Evolutionary conservation across 2,113 vertebrate genomes (phyloP), one percentile per base, ranked within the genome.

Genomic region (Chrysochloris asiatica): DNA sequence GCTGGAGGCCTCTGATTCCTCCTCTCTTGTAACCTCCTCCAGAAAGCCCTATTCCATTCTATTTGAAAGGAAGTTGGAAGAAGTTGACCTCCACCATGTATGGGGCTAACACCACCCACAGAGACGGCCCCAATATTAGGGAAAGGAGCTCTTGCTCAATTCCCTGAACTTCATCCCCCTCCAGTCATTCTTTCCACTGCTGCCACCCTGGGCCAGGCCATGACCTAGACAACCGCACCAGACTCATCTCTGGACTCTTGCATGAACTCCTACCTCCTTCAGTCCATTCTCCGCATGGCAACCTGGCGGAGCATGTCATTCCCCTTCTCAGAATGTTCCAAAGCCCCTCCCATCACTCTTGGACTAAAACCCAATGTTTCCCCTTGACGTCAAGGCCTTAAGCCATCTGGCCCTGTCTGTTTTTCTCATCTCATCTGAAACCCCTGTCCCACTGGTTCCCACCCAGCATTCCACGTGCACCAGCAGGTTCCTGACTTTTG

Each of bases 281-380:
- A 54, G 47, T 73, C 63, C 91, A 56, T 38, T 6, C 83, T 71
- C 59, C 79, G 50, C 10, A 73, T 33, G 81, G 86, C 88, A 73
- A 80, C 72, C 81, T 77, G 88, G 86, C 86, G 50, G 86, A 92
- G 91, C 65, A 19, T 52, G 59, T 94, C 86, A 94, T 54, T 48
- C 28, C 38, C 59, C 65, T 75, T 73, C 30, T 43, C 36, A 65
- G 89, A 88, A 36, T 65, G 76, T 92, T 86, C 67, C 76, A 30
- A 36, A 72, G 83, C 80, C n/a, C 88, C 86, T 85, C 90, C 83
- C 56, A 43, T 75, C 86, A 76, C 83, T 83, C 79, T 88, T 80
- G 80, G 80, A 93, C 52, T 33, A 38, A 78, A 86, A 86, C 21
- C 38, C 61, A 59, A 67, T 52, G 38, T 90, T 77, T 83, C 38